phyloP scores from a whole-genome alignment of 2,113 vertebrate genomes.

The Nicator chloris region DNA sequence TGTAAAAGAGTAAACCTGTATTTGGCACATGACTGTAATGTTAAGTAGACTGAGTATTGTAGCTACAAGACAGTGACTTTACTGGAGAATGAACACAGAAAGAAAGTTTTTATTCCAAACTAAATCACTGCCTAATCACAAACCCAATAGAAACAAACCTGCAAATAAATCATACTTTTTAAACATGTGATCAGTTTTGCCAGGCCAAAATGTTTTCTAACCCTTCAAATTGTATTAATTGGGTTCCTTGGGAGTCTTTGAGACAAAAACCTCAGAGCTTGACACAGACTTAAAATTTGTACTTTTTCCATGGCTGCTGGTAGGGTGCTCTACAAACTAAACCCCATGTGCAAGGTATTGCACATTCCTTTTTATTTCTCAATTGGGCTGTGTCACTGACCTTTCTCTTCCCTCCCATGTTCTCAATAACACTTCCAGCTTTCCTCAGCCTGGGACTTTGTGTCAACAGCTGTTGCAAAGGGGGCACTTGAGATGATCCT shows the following conservation, averaged over 20 bases:
- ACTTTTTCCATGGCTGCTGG: background rate
- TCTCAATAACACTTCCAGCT: background rate
- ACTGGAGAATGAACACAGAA: background rate
- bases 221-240: conserved; percentile 9
- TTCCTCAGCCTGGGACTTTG: background rate
- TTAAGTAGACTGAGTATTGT: background rate
- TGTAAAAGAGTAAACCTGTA: background rate
- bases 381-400: background rate
- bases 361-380: background rate
- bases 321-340: background rate
- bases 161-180: background rate
- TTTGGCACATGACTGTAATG: background rate
- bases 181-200: conserved; percentile 8
- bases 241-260: conserved; percentile 14
- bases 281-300: background rate
- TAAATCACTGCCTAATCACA: background rate
- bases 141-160: background rate
- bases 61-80: background rate
- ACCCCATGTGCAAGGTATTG: background rate
- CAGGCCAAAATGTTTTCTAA: background rate
- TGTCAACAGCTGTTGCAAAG: background rate
- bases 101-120: background rate
- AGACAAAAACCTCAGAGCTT: background rate
- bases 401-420: background rate
- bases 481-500: background rate